Evolutionary conservation across 30 jellyfish, hydroid and myxozoan species (phyloP).

Genomic region (Chrysaora quinquecirrha): DNA sequence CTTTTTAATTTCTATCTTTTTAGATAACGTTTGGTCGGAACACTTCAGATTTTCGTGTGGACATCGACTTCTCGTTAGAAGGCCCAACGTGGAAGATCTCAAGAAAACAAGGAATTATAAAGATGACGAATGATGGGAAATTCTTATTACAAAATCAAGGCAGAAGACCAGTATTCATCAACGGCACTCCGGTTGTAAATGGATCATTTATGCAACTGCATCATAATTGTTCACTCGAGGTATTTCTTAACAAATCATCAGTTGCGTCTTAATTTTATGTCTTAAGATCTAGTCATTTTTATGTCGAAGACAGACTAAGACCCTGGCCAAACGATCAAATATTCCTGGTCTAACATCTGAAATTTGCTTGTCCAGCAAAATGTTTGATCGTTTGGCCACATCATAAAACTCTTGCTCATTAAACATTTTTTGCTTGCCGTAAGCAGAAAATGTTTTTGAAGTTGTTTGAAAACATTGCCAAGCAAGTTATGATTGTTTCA

Average conservation of each 20-base stretch:
- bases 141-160: conserved; percentile 72
- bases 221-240: conserved; percentile 73
- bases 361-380: too few species aligned
- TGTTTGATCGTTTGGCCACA: too few species aligned
- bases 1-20: too few species aligned
- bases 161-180: conserved; percentile 82
- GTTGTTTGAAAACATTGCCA: not conserved
- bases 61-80: conserved; percentile 91
- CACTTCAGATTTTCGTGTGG: conserved; percentile 70
- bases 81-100: conserved; percentile 96
- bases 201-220: conserved; percentile 67
- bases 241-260: not conserved
- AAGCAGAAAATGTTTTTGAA: too few species aligned
- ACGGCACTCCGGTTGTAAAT: conserved; percentile 74
- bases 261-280: not conserved
- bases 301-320: not conserved
- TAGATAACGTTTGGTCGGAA: conserved; percentile 88
- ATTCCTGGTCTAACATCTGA: too few species aligned
- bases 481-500: too few species aligned
- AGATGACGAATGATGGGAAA: conserved; percentile 58
- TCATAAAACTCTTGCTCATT: too few species aligned
- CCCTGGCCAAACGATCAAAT: too few species aligned
- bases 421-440: too few species aligned
- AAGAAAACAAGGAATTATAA: conserved; percentile 81
- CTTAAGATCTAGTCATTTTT: not conserved